Percentiles rank a stretch among this genome's conserved stretches.
Conservation (phyloP, 2,113 vertebrate species). For the Myodes glareolus region DNA sequence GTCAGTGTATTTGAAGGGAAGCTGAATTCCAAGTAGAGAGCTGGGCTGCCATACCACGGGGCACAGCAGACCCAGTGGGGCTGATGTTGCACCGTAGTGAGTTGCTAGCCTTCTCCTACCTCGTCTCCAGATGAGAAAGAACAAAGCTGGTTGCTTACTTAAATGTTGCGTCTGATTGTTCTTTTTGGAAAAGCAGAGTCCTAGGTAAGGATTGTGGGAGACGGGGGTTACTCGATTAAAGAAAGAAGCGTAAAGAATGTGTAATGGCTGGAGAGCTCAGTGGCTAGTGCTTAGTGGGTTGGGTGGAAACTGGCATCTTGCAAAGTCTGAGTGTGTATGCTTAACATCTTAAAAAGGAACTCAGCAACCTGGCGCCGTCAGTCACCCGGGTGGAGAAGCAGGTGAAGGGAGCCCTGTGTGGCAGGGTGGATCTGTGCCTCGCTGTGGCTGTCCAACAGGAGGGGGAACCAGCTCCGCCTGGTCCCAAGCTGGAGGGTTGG, state of each 20-base stretch:
- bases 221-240: not conserved
- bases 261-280: no score
- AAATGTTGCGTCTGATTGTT: not conserved
- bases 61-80: not conserved
- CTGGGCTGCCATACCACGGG: not conserved
- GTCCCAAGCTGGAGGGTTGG: not conserved
- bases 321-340: not conserved
- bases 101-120: not conserved
- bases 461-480: not conserved
- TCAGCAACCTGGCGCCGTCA: not conserved
- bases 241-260: not conserved
- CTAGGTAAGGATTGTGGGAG: not conserved
- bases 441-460: not conserved
- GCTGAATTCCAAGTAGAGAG: conserved; percentile 57
- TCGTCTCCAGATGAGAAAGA: not conserved
- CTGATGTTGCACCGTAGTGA: not conserved
- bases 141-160: not conserved
- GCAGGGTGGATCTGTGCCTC: not conserved
- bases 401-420: not conserved
- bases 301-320: not conserved
- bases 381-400: not conserved
- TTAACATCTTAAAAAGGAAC: not conserved
- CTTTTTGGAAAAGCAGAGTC: not conserved
- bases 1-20: conserved; percentile 76
- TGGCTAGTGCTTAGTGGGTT: not conserved